These are phyloP conservation scores for Cephus sareptanus DNA, from an alignment of 2,888 invertebrate genomes.

Conservation along the genomic window DNA sequence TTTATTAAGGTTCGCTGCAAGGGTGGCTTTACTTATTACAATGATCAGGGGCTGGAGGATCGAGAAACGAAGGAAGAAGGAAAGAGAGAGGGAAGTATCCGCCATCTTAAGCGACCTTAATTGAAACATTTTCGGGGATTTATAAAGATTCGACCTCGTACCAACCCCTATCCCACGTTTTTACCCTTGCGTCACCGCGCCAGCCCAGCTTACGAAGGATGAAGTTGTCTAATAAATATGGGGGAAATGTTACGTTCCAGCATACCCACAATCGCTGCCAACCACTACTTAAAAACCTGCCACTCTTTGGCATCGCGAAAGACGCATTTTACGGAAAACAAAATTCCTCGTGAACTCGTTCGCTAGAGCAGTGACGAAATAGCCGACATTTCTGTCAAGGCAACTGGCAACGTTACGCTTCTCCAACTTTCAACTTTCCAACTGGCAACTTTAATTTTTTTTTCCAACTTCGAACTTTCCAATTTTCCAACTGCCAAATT, in stretches of 20 bases:
- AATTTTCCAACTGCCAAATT: too few relatives aligned
- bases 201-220: constrained; percentile 13
- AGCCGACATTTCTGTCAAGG: constrained; percentile 23
- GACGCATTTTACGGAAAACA: constrained; percentile 30
- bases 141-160: constrained; percentile 13
- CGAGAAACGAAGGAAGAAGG: background rate
- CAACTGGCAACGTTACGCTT: too few relatives aligned
- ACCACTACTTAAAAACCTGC: background rate
- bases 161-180: constrained; percentile 4
- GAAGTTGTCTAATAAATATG: constrained; percentile 34
- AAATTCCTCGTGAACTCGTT: constrained; percentile 41
- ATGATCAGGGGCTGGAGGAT: constrained; percentile 7
- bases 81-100: background rate
- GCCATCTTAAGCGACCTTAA: constrained; percentile 22
- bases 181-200: background rate
- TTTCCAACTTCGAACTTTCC: too few relatives aligned
- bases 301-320: background rate
- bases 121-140: constrained; percentile 23
- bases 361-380: background rate
- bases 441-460: too few relatives aligned
- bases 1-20: constrained; percentile 13
- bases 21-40: constrained; percentile 16
- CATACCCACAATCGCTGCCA: background rate
- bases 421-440: too few relatives aligned
- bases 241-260: constrained; percentile 9